Evolutionary conservation across 2,888 invertebrate species (phyloP), one percentile per base, ranked within the genome.

Genomic region (Apamea anceps): DNA sequence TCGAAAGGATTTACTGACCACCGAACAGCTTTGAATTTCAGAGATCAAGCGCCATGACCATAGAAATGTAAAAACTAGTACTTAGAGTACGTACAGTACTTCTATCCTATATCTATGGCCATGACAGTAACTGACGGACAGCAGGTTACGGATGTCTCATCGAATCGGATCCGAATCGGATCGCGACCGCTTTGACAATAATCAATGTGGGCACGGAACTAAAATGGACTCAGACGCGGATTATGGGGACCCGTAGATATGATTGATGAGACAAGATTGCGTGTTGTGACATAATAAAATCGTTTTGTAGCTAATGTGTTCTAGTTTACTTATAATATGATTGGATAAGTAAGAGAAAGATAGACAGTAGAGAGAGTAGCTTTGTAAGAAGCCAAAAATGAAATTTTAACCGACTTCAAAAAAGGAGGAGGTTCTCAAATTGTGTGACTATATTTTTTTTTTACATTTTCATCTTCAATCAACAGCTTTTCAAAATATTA

Each of bases 111-210:
- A n/a, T n/a, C n/a, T n/a, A n/a, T n/a, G n/a, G 70, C 77, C 66
- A 54, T 75, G 67, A 79, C 82, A 87, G 72, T 80, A 54, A 80
- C 65, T 75, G 81, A 87, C 68, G 67, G 87, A 84, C 80, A 82
- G 74, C 82, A 78, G 82, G 78, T 87, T 87, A 87, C 79, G 72
- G 68, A 75, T 89, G 81, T 81, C 87, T 87, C 80, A 82, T 85
- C 87, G 84, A 81, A 84, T 79, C 71, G 76, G 60, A 83, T 78
- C 48, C 63, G 75, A 78, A 60, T 70, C 73, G 28, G 82, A 82
- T 85, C 81, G 73, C 65, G 37, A 78, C 75, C 78, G 62, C 77
- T 79, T 84, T 80, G 80, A 82, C 85, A 82, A 87, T 80, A 76
- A 78, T 82, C 81, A 74, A 62, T 75, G 67, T 72, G 66, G 60